Evolutionary conservation across 2,797 vertebrate genomes (phyloP), one percentile per base, ranked within the genome.

Genomic region (Pogoniulus pusillus): DNA sequence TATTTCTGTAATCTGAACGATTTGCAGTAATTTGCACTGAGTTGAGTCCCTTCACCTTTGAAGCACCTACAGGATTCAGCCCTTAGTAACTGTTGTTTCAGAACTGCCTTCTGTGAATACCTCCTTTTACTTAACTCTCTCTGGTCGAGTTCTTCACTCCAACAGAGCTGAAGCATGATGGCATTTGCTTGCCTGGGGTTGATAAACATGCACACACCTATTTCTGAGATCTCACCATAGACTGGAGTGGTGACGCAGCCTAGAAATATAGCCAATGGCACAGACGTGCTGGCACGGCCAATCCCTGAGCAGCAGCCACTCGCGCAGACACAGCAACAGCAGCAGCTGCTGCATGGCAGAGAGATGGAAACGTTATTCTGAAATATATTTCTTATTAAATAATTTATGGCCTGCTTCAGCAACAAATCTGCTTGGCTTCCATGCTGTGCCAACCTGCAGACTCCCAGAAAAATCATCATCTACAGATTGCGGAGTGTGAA

Each of bases 401-500:
- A 96, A 95, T 91, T 93, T 87, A 88, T 93, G 85, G 90, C 89
- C 93, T 94, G 70, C 92, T 95, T 95, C 95, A 95, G 90, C 92
- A 96, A 81, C 85, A 96, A 91, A 95, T 96, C 94, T 95, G 63
- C 95, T 95, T 95, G 93, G 93, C 91, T 96, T 92, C 95, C 92
- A 89, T 89, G 96, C 93, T 94, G 83, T 96, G 93, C 96, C 96
- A 96, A 94, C 87, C 94, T 91, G 94, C 94, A 95, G 94, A 94
- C 91, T 82, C 94, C 95, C 75, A 9, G 89, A 94, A 96, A 94
- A 94, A 95, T 94, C 90, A 93, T 95, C 94, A 83, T 96, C 91
- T 91, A 85, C 96, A 95, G 94, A 96, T 95, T 96, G 91, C 87
- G 71, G 90, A 93, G 95, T 95, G 93, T 94, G 93, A 93, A 95